These are phyloP conservation scores for Macrosoma leucophasiata DNA, from an alignment of 2,888 invertebrate genomes.

Conservation along the genomic window DNA sequence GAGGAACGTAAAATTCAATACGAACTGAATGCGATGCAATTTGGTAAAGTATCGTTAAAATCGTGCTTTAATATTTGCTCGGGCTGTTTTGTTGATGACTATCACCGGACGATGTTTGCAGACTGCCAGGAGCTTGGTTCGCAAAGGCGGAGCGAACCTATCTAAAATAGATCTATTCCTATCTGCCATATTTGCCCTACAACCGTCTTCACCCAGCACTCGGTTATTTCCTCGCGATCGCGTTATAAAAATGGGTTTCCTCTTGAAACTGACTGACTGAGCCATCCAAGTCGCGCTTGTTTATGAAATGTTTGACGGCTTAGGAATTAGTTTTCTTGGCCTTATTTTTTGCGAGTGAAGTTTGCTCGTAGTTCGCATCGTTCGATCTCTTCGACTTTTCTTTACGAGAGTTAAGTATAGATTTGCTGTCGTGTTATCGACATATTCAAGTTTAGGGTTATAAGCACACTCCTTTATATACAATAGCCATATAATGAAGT, in stretches of 20 bases:
- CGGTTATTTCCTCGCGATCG: conserved; percentile 40
- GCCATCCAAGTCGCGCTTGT: conserved; percentile 33
- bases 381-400: too few relatives aligned
- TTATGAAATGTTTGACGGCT: conserved; percentile 66
- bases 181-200: conserved; percentile 17
- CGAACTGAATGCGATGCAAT: conserved; percentile 21
- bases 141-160: conserved; percentile 6
- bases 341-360: conserved; percentile 26
- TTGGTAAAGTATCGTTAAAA: conserved; percentile 28
- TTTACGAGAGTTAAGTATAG: too few relatives aligned
- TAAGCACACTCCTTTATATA: too few relatives aligned
- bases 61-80: conserved; percentile 43
- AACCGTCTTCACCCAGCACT: conserved; percentile 20
- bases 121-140: conserved; percentile 20
- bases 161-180: conserved; percentile 7
- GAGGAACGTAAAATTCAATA: too few relatives aligned
- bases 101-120: conserved; percentile 41
- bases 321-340: conserved; percentile 51
- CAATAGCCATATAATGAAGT: too few relatives aligned
- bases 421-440: too few relatives aligned
- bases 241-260: conserved; percentile 47
- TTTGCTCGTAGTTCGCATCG: conserved; percentile 29
- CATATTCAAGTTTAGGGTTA: too few relatives aligned
- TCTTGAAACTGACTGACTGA: conserved; percentile 37
- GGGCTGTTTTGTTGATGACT: conserved; percentile 39